Evolutionary conservation across 2,888 invertebrate genomes (phyloP).

Genomic region (Leuctra nigra): DNA sequence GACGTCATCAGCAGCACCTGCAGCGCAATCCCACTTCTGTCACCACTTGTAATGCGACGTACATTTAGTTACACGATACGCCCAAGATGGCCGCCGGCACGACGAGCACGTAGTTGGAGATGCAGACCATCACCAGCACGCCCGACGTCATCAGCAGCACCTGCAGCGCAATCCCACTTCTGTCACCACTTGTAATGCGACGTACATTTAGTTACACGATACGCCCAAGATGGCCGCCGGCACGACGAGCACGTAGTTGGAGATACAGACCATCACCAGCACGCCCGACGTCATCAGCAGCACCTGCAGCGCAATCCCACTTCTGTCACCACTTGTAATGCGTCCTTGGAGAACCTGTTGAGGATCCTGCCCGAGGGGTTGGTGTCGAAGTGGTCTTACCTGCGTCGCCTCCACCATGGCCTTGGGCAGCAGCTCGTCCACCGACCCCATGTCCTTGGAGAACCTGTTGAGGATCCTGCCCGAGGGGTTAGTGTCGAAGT

Average conservation of each 20-base stretch:
- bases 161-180: too few relatives aligned
- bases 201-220: conserved; percentile 61
- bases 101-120: conserved; percentile 31
- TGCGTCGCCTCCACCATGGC: conserved; percentile 27
- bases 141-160: conserved; percentile 22
- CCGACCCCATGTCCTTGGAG: conserved; percentile 45
- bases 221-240: conserved; percentile 54
- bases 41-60: too few relatives aligned
- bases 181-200: too few relatives aligned
- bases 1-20: conserved; percentile 21
- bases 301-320: too few relatives aligned
- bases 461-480: conserved; percentile 51
- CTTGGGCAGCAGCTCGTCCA: conserved; percentile 38
- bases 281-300: conserved; percentile 21
- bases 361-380: conserved; percentile 65
- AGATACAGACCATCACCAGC: conserved; percentile 13
- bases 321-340: too few relatives aligned
- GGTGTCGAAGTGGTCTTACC: conserved; percentile 65
- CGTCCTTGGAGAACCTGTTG: conserved; percentile 47
- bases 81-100: conserved; percentile 52
- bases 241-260: conserved; percentile 35
- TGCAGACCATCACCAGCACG: conserved; percentile 13
- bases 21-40: too few relatives aligned
- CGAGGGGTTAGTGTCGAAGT: conserved; percentile 76
- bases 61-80: conserved; percentile 61